Conservation (phyloP, 2,888 invertebrate genomes). For the Plebejus anna region DNA sequence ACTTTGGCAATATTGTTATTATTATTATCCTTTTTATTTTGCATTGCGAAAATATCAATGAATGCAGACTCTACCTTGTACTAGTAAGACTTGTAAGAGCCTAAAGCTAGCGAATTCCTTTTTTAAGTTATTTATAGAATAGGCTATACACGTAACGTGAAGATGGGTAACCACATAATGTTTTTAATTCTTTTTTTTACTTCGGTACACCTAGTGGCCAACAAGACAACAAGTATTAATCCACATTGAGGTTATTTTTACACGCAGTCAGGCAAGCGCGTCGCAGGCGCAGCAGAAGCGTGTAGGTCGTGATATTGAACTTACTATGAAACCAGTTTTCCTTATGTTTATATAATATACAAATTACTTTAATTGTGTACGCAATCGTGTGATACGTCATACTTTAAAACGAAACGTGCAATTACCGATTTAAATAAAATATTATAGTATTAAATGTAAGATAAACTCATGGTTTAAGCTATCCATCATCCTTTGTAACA, state of each 20-base stretch:
- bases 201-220: not conserved
- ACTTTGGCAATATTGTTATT: too few relatives aligned
- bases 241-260: constrained; percentile 13
- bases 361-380: constrained; percentile 28
- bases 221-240: constrained; percentile 7
- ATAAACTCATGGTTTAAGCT: not conserved
- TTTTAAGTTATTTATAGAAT: not conserved
- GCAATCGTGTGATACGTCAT: constrained; percentile 23
- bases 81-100: not conserved
- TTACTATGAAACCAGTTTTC: constrained; percentile 38
- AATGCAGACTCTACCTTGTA: not conserved
- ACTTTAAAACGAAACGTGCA: constrained; percentile 18
- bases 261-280: not conserved
- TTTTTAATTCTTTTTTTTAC: not conserved
- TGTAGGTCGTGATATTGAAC: constrained; percentile 65
- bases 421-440: constrained; percentile 10
- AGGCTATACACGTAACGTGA: not conserved
- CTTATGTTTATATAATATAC: constrained; percentile 30
- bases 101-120: not conserved
- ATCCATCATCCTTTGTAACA: constrained; percentile 2
- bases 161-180: not conserved
- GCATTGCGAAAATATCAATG: not conserved
- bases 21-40: too few relatives aligned
- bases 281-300: constrained; percentile 40
- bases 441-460: not conserved